A percentile compares a stretch with the other conserved stretches of the same genome.
Conservation (phyloP, 1,140 invertebrate species). For the Aphelinus atriplicis region DNA sequence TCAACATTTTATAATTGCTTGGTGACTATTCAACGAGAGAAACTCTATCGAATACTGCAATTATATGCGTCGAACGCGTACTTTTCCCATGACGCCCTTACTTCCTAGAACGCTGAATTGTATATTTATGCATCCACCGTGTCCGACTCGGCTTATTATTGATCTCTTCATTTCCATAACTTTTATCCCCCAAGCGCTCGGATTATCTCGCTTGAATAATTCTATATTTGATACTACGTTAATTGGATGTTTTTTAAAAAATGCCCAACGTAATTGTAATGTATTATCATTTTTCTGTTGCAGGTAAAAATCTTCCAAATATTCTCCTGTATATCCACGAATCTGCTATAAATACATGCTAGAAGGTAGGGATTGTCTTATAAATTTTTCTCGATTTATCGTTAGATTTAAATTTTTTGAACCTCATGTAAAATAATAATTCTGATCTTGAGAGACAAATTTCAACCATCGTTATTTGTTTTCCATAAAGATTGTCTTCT, state of each 20-base stretch:
- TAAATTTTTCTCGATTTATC: too few relatives aligned
- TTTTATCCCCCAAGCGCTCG: neutral
- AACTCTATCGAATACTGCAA: neutral
- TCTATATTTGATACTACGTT: neutral
- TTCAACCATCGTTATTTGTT: too few relatives aligned
- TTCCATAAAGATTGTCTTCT: too few relatives aligned
- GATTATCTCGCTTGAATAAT: neutral
- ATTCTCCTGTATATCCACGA: too few relatives aligned
- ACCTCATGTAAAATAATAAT: too few relatives aligned
- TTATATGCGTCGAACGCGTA: neutral
- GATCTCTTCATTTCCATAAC: slow-evolving; percentile 18
- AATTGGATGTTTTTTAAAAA: too few relatives aligned
- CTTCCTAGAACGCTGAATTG: slow-evolving; percentile 1
- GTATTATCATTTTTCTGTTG: slow-evolving; percentile 46
- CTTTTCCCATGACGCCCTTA: slow-evolving; percentile 5
- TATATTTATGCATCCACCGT: slow-evolving; percentile 7
- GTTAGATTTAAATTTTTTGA: too few relatives aligned
- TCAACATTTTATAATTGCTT: too few relatives aligned
- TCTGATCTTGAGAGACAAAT: too few relatives aligned
- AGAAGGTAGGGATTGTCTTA: too few relatives aligned
- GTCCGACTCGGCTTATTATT: slow-evolving; percentile 13
- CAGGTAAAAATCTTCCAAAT: slow-evolving; percentile 51
- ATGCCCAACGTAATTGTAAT: too few relatives aligned
- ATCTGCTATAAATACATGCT: too few relatives aligned
- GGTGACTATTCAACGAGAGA: neutral